Conservation (phyloP, 1,140 invertebrate genomes). For the Rhopalosiphum maidis region DNA sequence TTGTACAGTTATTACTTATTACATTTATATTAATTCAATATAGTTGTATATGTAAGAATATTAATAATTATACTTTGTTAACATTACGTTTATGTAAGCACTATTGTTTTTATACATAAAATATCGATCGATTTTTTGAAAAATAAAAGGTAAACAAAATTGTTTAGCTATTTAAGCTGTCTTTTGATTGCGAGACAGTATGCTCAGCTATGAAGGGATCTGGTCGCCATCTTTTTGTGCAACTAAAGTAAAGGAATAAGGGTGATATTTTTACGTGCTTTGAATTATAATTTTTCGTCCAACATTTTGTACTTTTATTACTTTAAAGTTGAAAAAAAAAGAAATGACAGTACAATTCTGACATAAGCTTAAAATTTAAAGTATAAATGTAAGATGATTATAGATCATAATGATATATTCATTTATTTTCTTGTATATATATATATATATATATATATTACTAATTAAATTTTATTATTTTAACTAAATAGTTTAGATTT, state of each 20-base stretch:
- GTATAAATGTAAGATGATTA: neutral
- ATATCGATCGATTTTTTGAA: neutral
- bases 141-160: neutral
- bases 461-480: too few relatives aligned
- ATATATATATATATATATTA: neutral
- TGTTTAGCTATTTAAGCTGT: neutral
- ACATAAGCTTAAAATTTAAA: neutral
- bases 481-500: too few relatives aligned
- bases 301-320: conserved; percentile 21
- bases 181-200: conserved; percentile 13
- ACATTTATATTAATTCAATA: neutral
- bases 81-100: neutral
- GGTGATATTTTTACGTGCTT: conserved; percentile 25
- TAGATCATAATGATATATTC: neutral
- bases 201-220: conserved; percentile 4
- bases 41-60: neutral
- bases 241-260: neutral
- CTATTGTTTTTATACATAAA: neutral
- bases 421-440: neutral
- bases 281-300: neutral
- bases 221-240: neutral
- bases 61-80: neutral
- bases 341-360: neutral
- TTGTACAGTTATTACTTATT: neutral
- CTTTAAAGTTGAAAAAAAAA: neutral